Evolutionary conservation across 2,888 invertebrate species (phyloP).

Genomic region (Dermolepida albohirtum): DNA sequence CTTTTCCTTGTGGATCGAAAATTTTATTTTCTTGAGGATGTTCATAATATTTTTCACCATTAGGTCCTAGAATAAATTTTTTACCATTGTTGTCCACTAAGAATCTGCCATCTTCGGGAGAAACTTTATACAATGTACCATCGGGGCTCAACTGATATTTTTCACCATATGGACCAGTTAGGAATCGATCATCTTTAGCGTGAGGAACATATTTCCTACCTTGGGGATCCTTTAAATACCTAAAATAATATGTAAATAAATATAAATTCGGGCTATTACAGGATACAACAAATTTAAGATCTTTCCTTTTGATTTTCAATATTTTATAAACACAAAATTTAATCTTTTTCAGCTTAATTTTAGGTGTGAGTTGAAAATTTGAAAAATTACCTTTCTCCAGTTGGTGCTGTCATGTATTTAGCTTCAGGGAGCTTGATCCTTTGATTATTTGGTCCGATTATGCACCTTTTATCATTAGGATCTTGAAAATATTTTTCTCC

Average conservation of each 20-base stretch:
- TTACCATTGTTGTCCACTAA: conserved; percentile 25
- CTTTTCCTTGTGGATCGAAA: conserved; percentile 29
- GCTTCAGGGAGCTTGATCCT: conserved; percentile 30
- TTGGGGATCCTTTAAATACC: conserved; percentile 31
- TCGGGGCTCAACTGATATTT: conserved; percentile 35
- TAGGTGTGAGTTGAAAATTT: no score
- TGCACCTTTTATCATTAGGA: conserved; percentile 22
- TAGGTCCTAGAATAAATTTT: conserved; percentile 33
- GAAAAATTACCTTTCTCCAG: conserved; percentile 34
- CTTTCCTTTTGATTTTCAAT: no score
- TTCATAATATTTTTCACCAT: conserved; percentile 36
- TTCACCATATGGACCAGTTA: conserved; percentile 28
- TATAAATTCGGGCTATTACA: no score
- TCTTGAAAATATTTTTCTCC: conserved; percentile 35
- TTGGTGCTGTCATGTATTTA: conserved; percentile 27
- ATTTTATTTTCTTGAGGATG: conserved; percentile 31
- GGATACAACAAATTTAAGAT: no score
- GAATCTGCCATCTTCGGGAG: conserved; percentile 36
- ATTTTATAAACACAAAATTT: no score
- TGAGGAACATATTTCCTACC: conserved; percentile 37
- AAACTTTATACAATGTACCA: conserved; percentile 31
- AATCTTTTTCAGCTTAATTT: no score
- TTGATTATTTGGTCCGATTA: conserved; percentile 40
- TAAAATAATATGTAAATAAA: conserved; percentile 8
- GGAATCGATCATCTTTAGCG: conserved; percentile 35